Percentiles rank a stretch among this genome's conserved stretches.
These are phyloP conservation scores for Apotomis turbidana DNA, from an alignment of 2,888 invertebrate species.

Conservation along the genomic window DNA sequence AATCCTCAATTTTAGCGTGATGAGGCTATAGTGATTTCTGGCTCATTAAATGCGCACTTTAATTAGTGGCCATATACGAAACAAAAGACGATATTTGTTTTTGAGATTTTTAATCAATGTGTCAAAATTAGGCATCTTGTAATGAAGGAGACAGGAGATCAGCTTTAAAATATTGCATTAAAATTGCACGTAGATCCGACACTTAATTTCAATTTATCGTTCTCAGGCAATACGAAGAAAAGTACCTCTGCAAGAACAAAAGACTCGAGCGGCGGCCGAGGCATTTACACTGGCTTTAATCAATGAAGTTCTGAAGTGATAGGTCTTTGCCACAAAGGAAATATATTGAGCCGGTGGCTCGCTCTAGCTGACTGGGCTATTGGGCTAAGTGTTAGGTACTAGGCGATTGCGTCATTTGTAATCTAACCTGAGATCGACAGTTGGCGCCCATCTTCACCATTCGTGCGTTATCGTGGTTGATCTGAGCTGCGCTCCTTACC, in stretches of 20 bases:
- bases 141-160: too few species aligned
- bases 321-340: conserved; percentile 72
- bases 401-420: not conserved
- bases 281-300: conserved; percentile 77
- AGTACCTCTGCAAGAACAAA: conserved; percentile 63
- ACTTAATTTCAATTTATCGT: conserved; percentile 44
- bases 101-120: too few species aligned
- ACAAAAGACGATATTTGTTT: too few species aligned
- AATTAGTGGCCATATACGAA: too few species aligned
- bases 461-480: too few species aligned
- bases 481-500: too few species aligned
- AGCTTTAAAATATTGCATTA: not conserved
- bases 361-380: conserved; percentile 54
- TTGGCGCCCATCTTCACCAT: too few species aligned
- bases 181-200: conserved; percentile 20
- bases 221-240: conserved; percentile 51
- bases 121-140: too few species aligned
- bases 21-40: too few species aligned
- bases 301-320: conserved; percentile 75
- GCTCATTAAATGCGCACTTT: too few species aligned
- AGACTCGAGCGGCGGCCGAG: conserved; percentile 58
- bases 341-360: conserved; percentile 70
- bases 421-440: not conserved
- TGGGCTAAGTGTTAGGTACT: conserved; percentile 52
- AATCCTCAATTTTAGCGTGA: too few species aligned